These are phyloP conservation scores for Dendrophyllia cribrosa DNA, from an alignment of 64 coral and sea anemone genomes.

Conservation along the genomic window DNA sequence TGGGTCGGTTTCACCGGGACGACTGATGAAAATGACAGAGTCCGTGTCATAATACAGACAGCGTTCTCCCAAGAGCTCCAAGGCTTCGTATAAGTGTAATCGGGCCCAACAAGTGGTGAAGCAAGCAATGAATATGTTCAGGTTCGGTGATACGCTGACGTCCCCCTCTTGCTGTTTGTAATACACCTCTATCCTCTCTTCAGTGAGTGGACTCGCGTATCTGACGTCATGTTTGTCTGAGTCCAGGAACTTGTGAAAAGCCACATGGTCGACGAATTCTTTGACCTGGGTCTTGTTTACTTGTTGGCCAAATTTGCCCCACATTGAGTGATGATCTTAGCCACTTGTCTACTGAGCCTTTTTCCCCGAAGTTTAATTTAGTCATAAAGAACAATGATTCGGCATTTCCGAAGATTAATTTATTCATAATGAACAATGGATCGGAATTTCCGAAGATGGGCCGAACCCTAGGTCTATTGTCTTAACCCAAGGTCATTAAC, in stretches of 20 bases:
- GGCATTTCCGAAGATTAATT: too few species aligned
- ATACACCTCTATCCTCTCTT: background rate
- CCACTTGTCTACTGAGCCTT: background rate
- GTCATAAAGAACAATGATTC: too few species aligned
- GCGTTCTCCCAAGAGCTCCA: background rate
- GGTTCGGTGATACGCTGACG: background rate
- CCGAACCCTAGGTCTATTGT: too few species aligned
- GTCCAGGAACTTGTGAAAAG: background rate
- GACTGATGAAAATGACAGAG: too few species aligned
- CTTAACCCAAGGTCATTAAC: too few species aligned
- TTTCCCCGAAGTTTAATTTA: too few species aligned
- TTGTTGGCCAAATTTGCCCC: constrained; percentile 30
- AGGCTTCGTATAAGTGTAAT: constrained; percentile 28
- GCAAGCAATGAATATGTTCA: constrained; percentile 49
- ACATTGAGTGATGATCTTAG: constrained; percentile 24
- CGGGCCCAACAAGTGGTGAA: constrained; percentile 63
- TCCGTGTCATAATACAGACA: constrained; percentile 5
- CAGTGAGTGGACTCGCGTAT: background rate
- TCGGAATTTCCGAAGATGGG: too few species aligned
- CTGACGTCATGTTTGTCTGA: constrained; percentile 10
- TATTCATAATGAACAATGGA: too few species aligned
- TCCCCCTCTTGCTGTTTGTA: background rate
- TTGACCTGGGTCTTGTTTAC: background rate
- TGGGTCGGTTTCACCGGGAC: too few species aligned
- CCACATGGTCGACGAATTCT: background rate